Evolutionary conservation across 2,888 invertebrate genomes (phyloP), one percentile per base, ranked within the genome.

Genomic region (Xestia c-nigrum): DNA sequence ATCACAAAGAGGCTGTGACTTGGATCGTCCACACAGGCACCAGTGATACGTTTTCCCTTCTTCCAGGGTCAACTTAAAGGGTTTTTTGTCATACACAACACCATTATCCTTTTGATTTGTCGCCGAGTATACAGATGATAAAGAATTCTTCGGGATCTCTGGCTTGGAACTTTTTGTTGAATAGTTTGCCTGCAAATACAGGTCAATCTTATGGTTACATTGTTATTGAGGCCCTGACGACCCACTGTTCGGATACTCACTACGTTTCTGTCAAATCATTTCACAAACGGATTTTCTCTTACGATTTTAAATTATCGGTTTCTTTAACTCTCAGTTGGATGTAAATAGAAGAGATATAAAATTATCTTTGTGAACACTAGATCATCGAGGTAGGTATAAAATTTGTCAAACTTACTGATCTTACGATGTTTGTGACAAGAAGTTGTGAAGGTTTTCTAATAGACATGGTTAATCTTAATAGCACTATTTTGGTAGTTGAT

Each of bases 11-110:
- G 99, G 99, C 97, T 99, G 99, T 43, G 95, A 97, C 91, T 98
- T 98, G 81, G 99, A 99, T 85, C 98, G 97, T 0, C 99, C 99
- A 94, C 99, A 99, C 0, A 98, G 95, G 93, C 99, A 99, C 99
- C 99, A 99, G 47, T 97, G 94, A 93, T 99, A 99, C 1, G 96
- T 97, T 94, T 98, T 98, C 57, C 98, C 98, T 80, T 97, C 97
- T 92, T 98, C 97, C 64, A 99, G 96, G 3, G 93, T 95, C 52
- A 99, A 93, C 94, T 98, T 98, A 88, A 99, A 99, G 0, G 99
- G 99, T 92, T 98, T 99, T 91, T 98, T 98, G 90, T 99, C 99
- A 93, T 98, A 99, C 61, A 99, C 97, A 57, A 95, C 94, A 14
- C 99, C 99, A 94, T 98, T 98, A 7, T 97, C 97, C 21, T 93